Base-by-base conservation (phyloP, 1,140 invertebrate species). In the Steinernema khuongi region DNA sequence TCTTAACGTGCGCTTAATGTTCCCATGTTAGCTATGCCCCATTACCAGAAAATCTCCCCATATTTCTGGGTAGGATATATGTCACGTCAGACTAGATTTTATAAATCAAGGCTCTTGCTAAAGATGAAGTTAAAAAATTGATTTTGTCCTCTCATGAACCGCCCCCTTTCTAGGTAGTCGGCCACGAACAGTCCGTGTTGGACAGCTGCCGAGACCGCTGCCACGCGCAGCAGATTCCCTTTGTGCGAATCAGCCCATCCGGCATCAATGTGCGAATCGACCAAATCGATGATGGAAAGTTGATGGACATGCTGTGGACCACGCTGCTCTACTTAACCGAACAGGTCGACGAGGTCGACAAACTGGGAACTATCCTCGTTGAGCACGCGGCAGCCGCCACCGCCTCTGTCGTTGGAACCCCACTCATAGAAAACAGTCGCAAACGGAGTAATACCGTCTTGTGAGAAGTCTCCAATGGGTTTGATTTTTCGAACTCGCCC, bases 221-320 rank as follows among this genome's bases (percentile, higher is more conserved):
- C 70, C 33, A 71, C 30, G 81, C 81, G 28, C 74, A 83, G 17
- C 60, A 71, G 18, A 82, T 82, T 72, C 81, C 81, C 0, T 82
- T 82, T 67, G 72, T 79, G 41, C 68, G 81, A 11, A 44, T 82
- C 11, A 73, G 75, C 73, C 81, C 81, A 28, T 71, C 72, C 7
- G 81, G 79, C 36, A 81, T 83, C 66, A 67, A 81, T 22, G 81
- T 80, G 18, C 36, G 78, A 31, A 82, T 82, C 36, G 79, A 83
- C 68, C 81, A 82, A 67, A 81, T 81, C 50, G 77, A 82, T 67
- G 79, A 82, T 69, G 78, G 71, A 1, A 83, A 83, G 70, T 67
- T 82, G 41, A 83, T 83, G 77, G 76, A 81, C 30, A 82, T 82
- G 81, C 77, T 82, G 31, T 82, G 81, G 81, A 74, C 70, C 18